Evolutionary conservation across 2,888 invertebrate genomes (phyloP), one percentile per base, ranked within the genome.

Genomic region (Hedychridium roseum): DNA sequence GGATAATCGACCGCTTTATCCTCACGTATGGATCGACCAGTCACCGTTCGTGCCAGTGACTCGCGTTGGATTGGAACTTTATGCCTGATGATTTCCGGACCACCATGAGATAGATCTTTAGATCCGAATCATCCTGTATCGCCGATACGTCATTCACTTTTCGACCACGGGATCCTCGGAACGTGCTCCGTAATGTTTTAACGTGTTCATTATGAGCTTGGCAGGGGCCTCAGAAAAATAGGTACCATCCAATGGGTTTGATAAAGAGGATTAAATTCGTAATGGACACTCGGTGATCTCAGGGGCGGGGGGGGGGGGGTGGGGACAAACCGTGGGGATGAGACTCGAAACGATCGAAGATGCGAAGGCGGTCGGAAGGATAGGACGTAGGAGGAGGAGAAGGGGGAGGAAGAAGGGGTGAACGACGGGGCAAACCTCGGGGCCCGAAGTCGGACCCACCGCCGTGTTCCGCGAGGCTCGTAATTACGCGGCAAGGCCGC

Each of bases 391-490:
- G 16, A 14, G 28, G 21, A 42, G 17, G 27, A 31, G 20, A 41
- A 15, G 21, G n/a, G 32, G 34, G 34, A 26, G 31, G 35, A 32
- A 43, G 32, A 43, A 42, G 37, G 40, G 34, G 42, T 39, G 41
- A 31, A 45, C 40, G 30, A 53, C 30, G 26, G 47, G 48, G 43
- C 35, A 16, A 14, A 11, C 57, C 46, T 41, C 40, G 47, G 43
- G 47, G 43, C 36, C 30, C 18, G n/a, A n/a, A 17, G 26, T 9
- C 45, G 56, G 75, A 78, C 77, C 76, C 75, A 76, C 78, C 78
- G 75, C 77, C 71, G 77, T 71, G 78, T 76, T 76, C 71, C 70
- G 74, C 74, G 76, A 77, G 75, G 63, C 67, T 69, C 68, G 66
- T 74, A 76, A 76, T 76, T 76, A 78, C 54, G 64, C 44, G 51